These are phyloP conservation scores for Platalea minor DNA, from an alignment of 2,797 vertebrate species.

Conservation along the genomic window DNA sequence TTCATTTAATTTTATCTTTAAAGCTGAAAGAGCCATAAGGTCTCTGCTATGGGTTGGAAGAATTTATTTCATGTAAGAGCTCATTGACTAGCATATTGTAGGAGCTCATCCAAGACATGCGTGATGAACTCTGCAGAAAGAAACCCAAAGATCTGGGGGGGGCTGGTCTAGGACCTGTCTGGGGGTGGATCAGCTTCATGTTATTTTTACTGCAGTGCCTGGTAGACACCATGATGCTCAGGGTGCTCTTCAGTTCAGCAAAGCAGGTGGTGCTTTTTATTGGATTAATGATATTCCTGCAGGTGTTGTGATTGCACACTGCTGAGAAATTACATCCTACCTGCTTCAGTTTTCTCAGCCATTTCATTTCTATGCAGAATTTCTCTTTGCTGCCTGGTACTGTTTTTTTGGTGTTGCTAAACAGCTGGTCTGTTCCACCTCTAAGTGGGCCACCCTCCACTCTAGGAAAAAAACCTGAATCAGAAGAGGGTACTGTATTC, in stretches of 20 bases:
- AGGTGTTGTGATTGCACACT: not conserved
- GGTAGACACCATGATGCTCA: rapidly evolving
- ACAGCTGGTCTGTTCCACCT: not conserved
- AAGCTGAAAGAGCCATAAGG: not conserved
- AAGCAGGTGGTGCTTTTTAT: not conserved
- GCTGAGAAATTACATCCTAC: not conserved
- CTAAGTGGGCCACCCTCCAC: not conserved
- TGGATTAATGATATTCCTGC: not conserved
- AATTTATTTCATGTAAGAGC: not conserved
- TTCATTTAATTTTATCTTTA: not conserved
- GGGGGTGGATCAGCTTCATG: not conserved
- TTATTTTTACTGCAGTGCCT: not conserved
- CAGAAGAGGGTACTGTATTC: not conserved
- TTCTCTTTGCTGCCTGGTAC: not conserved
- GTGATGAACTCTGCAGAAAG: not conserved
- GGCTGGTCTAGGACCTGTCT: not conserved
- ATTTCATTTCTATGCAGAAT: not conserved
- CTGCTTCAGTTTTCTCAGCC: not conserved
- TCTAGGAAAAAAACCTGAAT: not conserved
- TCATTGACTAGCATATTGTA: not conserved
- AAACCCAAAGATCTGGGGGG: not conserved
- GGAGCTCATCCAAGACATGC: not conserved
- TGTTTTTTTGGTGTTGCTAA: not conserved
- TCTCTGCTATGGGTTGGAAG: not conserved
- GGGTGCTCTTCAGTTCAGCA: not conserved